Evolutionary conservation across 2,888 invertebrate species (phyloP), one percentile per base, ranked within the genome.

Genomic region (Agelastica alni): DNA sequence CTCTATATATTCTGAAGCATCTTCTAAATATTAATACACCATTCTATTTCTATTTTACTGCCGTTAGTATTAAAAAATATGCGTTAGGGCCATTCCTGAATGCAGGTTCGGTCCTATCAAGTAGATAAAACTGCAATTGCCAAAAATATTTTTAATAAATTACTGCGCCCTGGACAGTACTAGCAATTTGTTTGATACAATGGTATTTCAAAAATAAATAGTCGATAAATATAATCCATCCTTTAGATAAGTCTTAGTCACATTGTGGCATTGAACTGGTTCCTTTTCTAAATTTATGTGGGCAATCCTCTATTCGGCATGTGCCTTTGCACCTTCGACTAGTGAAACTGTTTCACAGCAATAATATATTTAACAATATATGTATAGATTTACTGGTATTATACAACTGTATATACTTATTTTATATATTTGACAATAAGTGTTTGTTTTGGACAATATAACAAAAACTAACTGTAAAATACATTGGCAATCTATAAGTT

Each of bases 241-340:
- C 18, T 37, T 17, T 41, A 41, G 30, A 31, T 3, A 44, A 28
- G 10, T 3, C 16, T 9, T 14, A 16, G 7, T n/a, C n/a, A 6
- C 10, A 4, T 6, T 17, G 13, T 31, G 45, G 20, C 12, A 22
- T 9, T 10, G 14, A 36, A 46, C 16, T 14, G 34, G 34, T 36
- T 45, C 32, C 20, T 45, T 45, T 36, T 13, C 17, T 34, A 18
- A 45, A 45, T 36, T 34, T 7, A 45, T 45, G 46, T 46, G 46
- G 37, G 36, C 37, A 46, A 46, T 46, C 46, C 26, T 46, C n/a
- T 13, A 18, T 45, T 45, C 45, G 45, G 45, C 34, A 32, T 9
- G 45, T 45, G 45, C 45, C 45, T 45, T 45, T 34, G 10, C n/a
- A n/a, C 12, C 41, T 43, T 43, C 14, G 28, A 18, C 9, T 16